Evolutionary conservation across 2,888 invertebrate species (phyloP).

Genomic region (Erebia ligea): DNA sequence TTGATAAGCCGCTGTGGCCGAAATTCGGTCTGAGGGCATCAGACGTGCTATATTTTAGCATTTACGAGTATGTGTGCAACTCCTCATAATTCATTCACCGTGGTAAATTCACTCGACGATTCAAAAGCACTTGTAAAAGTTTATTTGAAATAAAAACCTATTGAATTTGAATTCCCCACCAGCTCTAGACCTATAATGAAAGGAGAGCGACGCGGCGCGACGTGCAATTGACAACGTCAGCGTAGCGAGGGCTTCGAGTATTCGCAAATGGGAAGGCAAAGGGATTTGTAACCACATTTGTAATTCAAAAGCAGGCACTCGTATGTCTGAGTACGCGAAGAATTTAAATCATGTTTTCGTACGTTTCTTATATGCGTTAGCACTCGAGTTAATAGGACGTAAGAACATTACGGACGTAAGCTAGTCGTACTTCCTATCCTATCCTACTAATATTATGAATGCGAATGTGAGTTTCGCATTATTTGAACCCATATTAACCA

Average conservation of each 20-base stretch:
- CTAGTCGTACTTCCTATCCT: no score
- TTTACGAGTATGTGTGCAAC: background rate
- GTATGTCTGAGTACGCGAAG: conserved; percentile 11
- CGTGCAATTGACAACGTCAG: conserved; percentile 24
- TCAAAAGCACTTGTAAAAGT: no score
- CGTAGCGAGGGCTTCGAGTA: conserved; percentile 12
- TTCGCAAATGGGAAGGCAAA: conserved; percentile 10
- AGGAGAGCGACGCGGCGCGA: conserved; percentile 2
- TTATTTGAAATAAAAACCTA: no score
- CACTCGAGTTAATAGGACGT: background rate
- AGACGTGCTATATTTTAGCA: no score
- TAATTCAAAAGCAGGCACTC: conserved; percentile 10
- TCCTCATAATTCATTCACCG: no score
- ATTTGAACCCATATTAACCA: no score
- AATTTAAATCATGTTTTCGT: conserved; percentile 12
- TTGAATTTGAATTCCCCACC: background rate
- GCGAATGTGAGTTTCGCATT: no score
- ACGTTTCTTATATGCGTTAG: background rate
- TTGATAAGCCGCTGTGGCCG: no score
- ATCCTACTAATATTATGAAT: no score
- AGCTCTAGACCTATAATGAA: background rate
- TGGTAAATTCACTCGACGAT: no score
- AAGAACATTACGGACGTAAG: no score
- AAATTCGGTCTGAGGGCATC: no score
- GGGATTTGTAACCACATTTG: conserved; percentile 17